Conservation (phyloP, 2,113 vertebrate genomes). For the Brachypteracias leptosomus region DNA sequence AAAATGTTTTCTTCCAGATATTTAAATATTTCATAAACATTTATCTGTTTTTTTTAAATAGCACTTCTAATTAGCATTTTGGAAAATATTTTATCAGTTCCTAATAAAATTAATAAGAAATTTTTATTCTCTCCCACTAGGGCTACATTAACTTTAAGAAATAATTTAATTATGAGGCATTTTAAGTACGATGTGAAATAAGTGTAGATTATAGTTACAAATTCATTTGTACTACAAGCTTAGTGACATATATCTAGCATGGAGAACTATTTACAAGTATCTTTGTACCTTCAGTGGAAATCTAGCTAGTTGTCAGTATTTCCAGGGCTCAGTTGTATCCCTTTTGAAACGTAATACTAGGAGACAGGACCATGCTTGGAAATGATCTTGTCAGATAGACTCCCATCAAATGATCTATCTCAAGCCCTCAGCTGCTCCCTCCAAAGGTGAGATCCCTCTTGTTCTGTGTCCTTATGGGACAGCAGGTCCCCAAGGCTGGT, state of each 20-base stretch:
- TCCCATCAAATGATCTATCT: accelerated
- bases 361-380: neutral
- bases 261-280: neutral
- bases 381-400: neutral
- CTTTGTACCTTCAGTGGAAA: neutral
- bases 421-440: neutral
- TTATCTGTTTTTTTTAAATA: neutral
- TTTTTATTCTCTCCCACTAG: neutral
- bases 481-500: neutral
- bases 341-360: neutral
- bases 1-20: neutral
- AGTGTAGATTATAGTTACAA: neutral
- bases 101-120: conserved; percentile 9
- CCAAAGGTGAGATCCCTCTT: neutral
- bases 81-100: conserved; percentile 19
- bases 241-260: accelerated
- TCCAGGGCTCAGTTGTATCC: neutral
- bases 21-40: conserved; percentile 20
- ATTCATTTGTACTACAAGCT: neutral
- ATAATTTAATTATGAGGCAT: neutral
- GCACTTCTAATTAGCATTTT: neutral
- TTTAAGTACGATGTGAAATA: neutral
- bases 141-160: neutral
- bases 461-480: neutral
- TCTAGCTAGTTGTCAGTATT: neutral